A percentile compares a stretch with the other conserved stretches of the same genome.
Conservation (phyloP, 1,140 invertebrate genomes). For the Meloidogyne exigua region DNA sequence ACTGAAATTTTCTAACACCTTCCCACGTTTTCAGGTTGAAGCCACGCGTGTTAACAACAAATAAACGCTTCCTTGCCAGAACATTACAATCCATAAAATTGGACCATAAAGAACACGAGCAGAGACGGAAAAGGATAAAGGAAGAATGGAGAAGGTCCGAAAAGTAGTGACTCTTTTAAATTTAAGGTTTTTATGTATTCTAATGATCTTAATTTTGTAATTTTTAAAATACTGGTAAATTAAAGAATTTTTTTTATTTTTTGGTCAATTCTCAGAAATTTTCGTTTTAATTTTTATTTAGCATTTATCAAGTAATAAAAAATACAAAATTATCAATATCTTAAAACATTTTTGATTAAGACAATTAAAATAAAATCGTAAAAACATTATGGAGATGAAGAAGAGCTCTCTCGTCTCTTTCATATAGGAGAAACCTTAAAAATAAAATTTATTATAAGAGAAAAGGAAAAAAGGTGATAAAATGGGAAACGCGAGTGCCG, state of each 20-base stretch:
- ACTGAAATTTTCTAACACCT: background rate
- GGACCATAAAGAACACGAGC: background rate
- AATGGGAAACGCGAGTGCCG: no score
- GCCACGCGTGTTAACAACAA: constrained; percentile 78
- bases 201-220: no score
- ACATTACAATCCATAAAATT: constrained; percentile 9
- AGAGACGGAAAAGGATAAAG: background rate
- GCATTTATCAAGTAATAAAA: background rate
- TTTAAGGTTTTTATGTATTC: background rate
- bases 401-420: background rate
- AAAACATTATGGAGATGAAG: background rate
- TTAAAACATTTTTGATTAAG: background rate
- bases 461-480: no score
- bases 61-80: constrained; percentile 9
- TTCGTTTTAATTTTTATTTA: background rate
- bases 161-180: background rate
- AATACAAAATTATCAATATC: constrained; percentile 1
- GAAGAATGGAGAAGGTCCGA: background rate
- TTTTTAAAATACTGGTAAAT: no score
- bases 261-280: no score
- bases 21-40: constrained; percentile 69
- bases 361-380: background rate
- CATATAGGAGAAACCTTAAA: background rate
- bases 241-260: no score
- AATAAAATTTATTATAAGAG: background rate